phyloP scores from a whole-genome alignment of 1,140 invertebrate genomes.

The Macrobrachium rosenbergii region DNA sequence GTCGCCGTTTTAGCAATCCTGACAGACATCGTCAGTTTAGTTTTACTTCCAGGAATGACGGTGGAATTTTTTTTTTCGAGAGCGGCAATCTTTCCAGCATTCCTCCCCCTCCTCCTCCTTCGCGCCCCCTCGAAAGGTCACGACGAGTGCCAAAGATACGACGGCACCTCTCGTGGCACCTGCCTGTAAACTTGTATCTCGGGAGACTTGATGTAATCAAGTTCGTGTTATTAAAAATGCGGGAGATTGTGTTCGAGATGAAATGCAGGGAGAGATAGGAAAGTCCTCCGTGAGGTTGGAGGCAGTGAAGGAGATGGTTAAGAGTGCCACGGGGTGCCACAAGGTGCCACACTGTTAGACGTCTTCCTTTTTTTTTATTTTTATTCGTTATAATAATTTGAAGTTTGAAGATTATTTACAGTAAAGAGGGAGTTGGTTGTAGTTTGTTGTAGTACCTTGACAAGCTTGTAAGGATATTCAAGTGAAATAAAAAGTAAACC shows the following conservation, averaged over 20 bases:
- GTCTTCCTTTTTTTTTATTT: neutral
- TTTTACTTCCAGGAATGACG: too few species aligned
- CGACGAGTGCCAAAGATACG: neutral
- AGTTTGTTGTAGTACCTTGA: too few species aligned
- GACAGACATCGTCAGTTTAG: too few species aligned
- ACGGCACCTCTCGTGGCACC: too few species aligned
- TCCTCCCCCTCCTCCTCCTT: too few species aligned
- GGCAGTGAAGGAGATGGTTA: neutral
- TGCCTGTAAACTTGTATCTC: neutral
- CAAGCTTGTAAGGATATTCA: too few species aligned
- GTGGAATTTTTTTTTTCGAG: too few species aligned
- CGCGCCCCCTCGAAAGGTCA: neutral
- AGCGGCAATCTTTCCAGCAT: too few species aligned
- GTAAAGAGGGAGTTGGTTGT: neutral
- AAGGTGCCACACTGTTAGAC: neutral
- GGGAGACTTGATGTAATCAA: neutral
- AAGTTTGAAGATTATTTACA: neutral
- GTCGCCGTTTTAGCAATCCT: too few species aligned
- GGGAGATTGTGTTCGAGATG: neutral
- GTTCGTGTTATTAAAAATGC: neutral
- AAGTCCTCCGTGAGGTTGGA: neutral
- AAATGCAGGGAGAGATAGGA: too few species aligned
- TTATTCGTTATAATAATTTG: neutral
- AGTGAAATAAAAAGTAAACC: too few species aligned
- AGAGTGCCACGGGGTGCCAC: neutral